Evolutionary conservation across 2,797 vertebrate species (phyloP), one percentile per base, ranked within the genome.

Genomic region (Lagodon rhomboides): DNA sequence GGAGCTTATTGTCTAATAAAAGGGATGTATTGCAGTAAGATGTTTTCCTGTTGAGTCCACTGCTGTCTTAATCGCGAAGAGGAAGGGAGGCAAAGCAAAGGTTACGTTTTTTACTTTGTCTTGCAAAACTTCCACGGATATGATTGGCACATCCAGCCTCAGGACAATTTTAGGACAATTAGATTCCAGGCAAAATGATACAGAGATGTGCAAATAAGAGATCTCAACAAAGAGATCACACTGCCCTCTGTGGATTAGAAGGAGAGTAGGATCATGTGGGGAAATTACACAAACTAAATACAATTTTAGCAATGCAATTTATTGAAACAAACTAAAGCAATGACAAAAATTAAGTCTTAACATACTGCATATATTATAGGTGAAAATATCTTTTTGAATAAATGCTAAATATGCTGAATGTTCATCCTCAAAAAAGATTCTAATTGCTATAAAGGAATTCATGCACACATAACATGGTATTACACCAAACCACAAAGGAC

Each of bases 101-200:
- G 51, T 80, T 44, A 44, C 13, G 12, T 44, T 44, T 44, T 44
- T 46, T 2, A 75, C 80, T 73, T 50, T 38, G 66, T 60, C 61
- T 95, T 94, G 83, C 91, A 82, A 84, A 95, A 95, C 89, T 93
- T 95, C 92, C 86, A 59, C 59, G 27, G 80, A 55, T 58, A 80
- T 34, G 73, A 80, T 90, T 85, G 53, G 62, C 69, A 85, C 77
- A 91, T 90, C 66, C 68, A 86, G 79, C 68, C 51, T 72, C 38
- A 63, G 85, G 85, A 87, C 69, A 47, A 75, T 83, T 79, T 83
- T 68, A 88, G 83, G 80, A 91, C 71, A 38, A 75, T n/a, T 30
- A 77, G 17, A 75, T 44, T 70, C 64, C 9, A 74, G 58, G 75
- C 62, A 54, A 86, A 68, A 47, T 8, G 70, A 13, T 23, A 16